Percentiles rank a stretch among this genome's conserved stretches.
Conservation (phyloP, 2,888 invertebrate genomes). For the Drosophila longiperda region DNA sequence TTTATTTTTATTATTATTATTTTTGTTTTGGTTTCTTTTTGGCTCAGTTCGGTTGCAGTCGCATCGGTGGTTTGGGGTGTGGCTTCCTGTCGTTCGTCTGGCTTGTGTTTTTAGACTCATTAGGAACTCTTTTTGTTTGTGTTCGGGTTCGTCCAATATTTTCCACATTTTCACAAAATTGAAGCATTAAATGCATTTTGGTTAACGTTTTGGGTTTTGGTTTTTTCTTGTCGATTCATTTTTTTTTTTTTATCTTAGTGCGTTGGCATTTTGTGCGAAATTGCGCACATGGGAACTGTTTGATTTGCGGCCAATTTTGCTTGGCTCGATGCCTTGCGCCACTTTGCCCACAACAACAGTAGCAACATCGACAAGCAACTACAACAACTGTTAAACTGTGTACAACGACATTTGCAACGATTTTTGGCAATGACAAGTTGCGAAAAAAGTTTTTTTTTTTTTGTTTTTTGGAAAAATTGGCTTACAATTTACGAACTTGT, state of each 20-base stretch:
- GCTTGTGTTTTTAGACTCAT: slow-evolving; percentile 35
- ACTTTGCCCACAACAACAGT: slow-evolving; percentile 42
- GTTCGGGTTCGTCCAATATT: slow-evolving; percentile 10
- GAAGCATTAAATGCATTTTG: slow-evolving; percentile 54
- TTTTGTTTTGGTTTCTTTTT: slow-evolving; percentile 10
- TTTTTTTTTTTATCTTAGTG: slow-evolving; percentile 36
- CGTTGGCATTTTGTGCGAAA: slow-evolving; percentile 68
- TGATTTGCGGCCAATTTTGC: slow-evolving; percentile 75
- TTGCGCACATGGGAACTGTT: slow-evolving; percentile 81
- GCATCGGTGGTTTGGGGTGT: slow-evolving; percentile 46
- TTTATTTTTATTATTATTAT: not conserved
- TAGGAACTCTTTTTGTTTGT: slow-evolving; percentile 27
- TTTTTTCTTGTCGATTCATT: slow-evolving; percentile 37
- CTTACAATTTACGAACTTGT: slow-evolving; percentile 72
- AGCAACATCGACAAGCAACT: slow-evolving; percentile 2
- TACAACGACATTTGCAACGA: slow-evolving; percentile 72
- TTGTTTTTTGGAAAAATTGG: slow-evolving; percentile 64
- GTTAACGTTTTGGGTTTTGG: slow-evolving; percentile 21
- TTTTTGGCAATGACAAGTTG: slow-evolving; percentile 79
- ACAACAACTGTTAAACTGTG: slow-evolving; percentile 55
- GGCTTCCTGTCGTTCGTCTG: slow-evolving; percentile 64
- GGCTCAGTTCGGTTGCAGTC: slow-evolving; percentile 9
- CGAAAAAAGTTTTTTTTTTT: slow-evolving; percentile 41
- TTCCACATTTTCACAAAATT: slow-evolving; percentile 51
- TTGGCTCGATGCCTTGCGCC: slow-evolving; percentile 68